Evolutionary conservation across 2,888 invertebrate species (phyloP).

Genomic region (Coelopa pilipes): DNA sequence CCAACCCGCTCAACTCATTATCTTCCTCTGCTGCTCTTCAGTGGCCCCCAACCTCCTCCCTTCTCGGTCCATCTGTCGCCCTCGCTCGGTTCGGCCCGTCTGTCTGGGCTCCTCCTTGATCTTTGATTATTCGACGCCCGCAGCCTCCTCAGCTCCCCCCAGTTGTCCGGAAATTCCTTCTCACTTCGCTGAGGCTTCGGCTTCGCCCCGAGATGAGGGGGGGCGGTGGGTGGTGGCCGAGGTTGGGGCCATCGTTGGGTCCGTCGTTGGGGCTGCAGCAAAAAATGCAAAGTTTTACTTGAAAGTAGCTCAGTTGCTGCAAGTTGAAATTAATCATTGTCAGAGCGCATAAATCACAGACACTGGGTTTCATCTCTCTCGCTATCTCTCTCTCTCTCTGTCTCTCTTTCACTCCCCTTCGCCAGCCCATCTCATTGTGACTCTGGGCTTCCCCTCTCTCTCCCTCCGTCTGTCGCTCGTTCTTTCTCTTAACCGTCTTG

Average conservation of each 20-base stretch:
- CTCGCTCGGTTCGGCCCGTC: no score
- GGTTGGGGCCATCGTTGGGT: slow-evolving; percentile 14
- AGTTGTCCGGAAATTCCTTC: not conserved
- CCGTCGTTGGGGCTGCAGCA: not conserved
- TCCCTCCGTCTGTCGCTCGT: not conserved
- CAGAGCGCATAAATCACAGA: slow-evolving; percentile 52
- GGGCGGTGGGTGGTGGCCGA: slow-evolving; percentile 21
- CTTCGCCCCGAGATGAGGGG: not conserved
- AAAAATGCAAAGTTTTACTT: slow-evolving; percentile 43
- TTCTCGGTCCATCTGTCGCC: no score
- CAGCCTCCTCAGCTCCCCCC: no score
- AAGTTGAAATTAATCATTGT: slow-evolving; percentile 53
- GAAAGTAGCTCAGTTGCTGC: slow-evolving; percentile 41
- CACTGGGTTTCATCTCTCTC: no score
- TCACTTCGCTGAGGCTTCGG: slow-evolving; percentile 24
- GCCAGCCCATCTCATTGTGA: slow-evolving; percentile 39
- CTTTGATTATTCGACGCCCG: no score
- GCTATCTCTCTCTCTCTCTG: no score
- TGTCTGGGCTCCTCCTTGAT: no score
- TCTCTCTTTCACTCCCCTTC: no score
- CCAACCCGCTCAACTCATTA: no score
- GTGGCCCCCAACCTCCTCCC: no score
- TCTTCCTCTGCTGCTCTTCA: no score
- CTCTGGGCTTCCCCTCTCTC: not conserved
- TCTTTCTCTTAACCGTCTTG: not conserved